Evolutionary conservation across 2,888 invertebrate species (phyloP).

Genomic region (Drosophila monieri): DNA sequence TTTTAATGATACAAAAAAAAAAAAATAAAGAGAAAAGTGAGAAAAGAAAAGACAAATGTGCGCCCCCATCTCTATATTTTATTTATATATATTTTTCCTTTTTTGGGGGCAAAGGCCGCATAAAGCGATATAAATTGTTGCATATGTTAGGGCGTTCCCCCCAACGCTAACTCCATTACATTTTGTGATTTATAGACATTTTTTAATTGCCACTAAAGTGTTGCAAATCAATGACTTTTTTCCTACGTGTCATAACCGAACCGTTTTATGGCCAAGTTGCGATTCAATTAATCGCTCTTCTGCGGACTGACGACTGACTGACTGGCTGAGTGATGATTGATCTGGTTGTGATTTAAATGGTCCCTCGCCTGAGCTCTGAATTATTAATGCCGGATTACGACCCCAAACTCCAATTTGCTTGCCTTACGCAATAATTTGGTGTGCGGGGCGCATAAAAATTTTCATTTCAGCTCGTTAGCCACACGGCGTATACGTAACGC

Average conservation of each 20-base stretch:
- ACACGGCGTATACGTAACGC: constrained; percentile 52
- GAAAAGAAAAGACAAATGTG: constrained; percentile 30
- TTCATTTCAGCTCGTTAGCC: constrained; percentile 67
- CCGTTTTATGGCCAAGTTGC: not conserved
- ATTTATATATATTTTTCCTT: not conserved
- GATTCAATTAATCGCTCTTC: constrained; percentile 2
- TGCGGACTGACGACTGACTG: constrained; percentile 21
- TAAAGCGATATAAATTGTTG: constrained; percentile 24
- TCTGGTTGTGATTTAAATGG: constrained; percentile 65
- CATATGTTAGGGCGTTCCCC: constrained; percentile 6
- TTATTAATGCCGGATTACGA: constrained; percentile 49
- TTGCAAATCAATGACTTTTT: not conserved
- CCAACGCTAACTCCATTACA: not conserved
- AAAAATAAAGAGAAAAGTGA: no score
- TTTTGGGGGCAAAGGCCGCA: constrained; percentile 27
- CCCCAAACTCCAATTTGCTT: constrained; percentile 7
- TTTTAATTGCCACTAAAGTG: constrained; percentile 6
- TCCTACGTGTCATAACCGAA: not conserved
- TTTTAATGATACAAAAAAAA: constrained; percentile 60
- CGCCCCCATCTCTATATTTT: not conserved
- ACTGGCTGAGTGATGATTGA: constrained; percentile 51
- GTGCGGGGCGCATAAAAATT: constrained; percentile 56
- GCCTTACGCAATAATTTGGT: constrained; percentile 57
- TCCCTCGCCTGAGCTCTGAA: constrained; percentile 50
- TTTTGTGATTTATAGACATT: not conserved